Base-by-base conservation (phyloP, 1,140 invertebrate species). In the Brachionus rotundiformis region DNA sequence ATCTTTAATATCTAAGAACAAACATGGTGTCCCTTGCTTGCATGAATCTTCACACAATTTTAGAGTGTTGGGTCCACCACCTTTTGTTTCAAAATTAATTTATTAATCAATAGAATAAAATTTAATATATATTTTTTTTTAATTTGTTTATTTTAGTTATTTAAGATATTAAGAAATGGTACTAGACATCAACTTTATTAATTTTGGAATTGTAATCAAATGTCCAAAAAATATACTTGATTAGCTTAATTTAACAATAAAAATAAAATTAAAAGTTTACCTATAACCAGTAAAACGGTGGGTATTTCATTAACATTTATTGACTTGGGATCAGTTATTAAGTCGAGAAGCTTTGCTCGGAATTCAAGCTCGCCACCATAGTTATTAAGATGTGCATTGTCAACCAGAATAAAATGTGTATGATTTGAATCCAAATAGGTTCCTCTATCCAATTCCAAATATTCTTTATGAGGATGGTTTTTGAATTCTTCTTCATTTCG, bases 381-480 rank as follows among this genome's bases (percentile, higher is more conserved):
- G 41, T 85, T 82, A 27, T 85, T 61, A 16, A 49, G 27, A 8
- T 27, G 8, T 0, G 88, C 88, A 83, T 89, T 86, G 83, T 90
- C 89, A 8, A 89, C 87, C 44, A 90, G 82, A 19, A 90, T 87
- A 82, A 90, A 90, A 83, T 90, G 88, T 3, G 89, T 86, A 83
- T 90, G 89, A 83, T 89, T 88, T 0, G 87, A 86, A 84, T 89
- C 88, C 3, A 90, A 84, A 25, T 86, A 85, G 5, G 83, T n/a
- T 5, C 6, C 84, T 84, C 36, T 85, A 82, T 81, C 11, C 23
- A 65, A 25, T 31, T 39, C 31, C 23, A 47, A n/a, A 44, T 25
- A 73, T 13, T 33, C 31, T 7, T 4, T 19, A 8, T 68, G 5
- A 0, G 63, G 63, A 68, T 68, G 63, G 29, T 7, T 36, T 33